Evolutionary conservation across 2,888 invertebrate genomes (phyloP), one percentile per base, ranked within the genome.

Genomic region (Acrocyrtus sp.): DNA sequence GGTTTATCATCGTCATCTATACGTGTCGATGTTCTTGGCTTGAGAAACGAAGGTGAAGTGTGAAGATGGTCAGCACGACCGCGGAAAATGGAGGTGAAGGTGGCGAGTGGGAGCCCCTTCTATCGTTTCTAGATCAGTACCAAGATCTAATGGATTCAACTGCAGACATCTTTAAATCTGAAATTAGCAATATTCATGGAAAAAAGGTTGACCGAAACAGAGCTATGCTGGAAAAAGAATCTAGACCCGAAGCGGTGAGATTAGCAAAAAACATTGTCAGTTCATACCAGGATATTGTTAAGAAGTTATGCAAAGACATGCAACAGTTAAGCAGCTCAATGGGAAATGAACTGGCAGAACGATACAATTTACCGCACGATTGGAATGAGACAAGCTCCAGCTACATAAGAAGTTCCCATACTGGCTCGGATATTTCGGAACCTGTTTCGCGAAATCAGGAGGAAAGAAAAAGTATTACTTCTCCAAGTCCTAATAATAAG

Each of bases 81-180:
- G 10, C 17, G 45, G 22, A 34, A 34, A 22, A 17, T 51, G 22
- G 19, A 3, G 60, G 34, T 2, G 60, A 34, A 1, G 12, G 22
- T 2, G 41, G 41, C 3, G 41, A 51, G 8, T 22, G 47, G 1
- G 15, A 21, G 24, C n/a, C 65, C 2, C 47, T 58, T 3, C 19
- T 8, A 10, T 43, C 51, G 12, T 62, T 34, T 48, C 26, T 70
- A 22, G 24, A 61, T 5, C 45, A 47, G 4, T 53, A 70, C 29
- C 56, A 56, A 17, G 22, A 12, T 1, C 47, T 62, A 26, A 19
- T 62, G 4, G 41, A 53, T 0, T 27, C 41, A 2, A 50, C 50
- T 3, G 69, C 69, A 6, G 68, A 74, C 24, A 50, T 63, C 2
- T 26, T 62, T 15, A 74, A 68, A 26, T 56, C 50, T 24, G 69